Percentiles rank a stretch among this genome's conserved stretches.
phyloP scores from a whole-genome alignment of 2,797 vertebrate species.

The Cossypha caffra region DNA sequence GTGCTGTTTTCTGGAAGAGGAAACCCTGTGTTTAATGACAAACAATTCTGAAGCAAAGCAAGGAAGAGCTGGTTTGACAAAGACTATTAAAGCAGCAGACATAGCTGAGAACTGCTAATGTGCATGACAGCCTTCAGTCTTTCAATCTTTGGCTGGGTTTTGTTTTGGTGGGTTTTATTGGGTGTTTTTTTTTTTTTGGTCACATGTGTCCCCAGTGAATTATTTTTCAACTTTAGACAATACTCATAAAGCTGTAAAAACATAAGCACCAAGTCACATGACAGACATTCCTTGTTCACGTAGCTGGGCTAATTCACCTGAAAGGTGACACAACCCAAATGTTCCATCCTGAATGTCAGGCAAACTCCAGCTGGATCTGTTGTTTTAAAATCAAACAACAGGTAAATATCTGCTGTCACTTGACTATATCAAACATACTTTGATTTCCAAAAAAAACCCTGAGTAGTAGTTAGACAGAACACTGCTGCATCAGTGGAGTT shows the following conservation, averaged over 20 bases:
- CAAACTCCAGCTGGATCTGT: neutral
- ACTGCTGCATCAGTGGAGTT: neutral
- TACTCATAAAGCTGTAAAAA: neutral
- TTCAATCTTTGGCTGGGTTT: neutral
- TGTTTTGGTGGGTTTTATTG: too few species aligned
- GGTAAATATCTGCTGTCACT: neutral
- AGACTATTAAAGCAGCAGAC: neutral
- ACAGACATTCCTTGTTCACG: neutral
- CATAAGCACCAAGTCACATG: neutral
- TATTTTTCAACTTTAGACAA: neutral
- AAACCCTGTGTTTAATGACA: neutral
- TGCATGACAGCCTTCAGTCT: neutral
- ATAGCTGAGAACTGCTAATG: neutral
- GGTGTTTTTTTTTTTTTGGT: neutral
- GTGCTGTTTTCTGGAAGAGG: neutral
- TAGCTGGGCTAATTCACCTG: neutral
- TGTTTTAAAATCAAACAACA: neutral
- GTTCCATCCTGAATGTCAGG: neutral
- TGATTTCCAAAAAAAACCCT: neutral
- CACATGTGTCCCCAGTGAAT: neutral
- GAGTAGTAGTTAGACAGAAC: neutral
- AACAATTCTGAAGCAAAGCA: neutral
- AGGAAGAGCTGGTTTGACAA: neutral
- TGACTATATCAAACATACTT: neutral
- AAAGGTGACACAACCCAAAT: neutral